Conservation (phyloP, 2,113 vertebrate species). For the Ameiurus melas region DNA sequence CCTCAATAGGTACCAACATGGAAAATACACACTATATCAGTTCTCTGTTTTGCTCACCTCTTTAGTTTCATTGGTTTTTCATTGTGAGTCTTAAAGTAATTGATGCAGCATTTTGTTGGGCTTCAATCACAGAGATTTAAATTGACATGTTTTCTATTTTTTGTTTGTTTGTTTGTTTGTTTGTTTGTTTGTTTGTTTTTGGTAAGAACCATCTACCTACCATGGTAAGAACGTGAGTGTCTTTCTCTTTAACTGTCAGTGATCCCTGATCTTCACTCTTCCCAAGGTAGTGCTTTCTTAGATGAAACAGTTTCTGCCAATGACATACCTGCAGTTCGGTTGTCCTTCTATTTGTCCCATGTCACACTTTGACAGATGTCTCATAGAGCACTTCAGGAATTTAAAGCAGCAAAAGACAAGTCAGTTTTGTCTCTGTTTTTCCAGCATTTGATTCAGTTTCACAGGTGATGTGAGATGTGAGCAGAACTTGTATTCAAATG, state of each 20-base stretch:
- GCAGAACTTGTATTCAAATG: neutral
- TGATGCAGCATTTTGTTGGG: neutral
- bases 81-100: neutral
- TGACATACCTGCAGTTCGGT: neutral
- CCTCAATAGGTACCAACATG: neutral
- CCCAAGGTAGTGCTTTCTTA: neutral
- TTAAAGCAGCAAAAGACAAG: neutral
- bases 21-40: neutral
- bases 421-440: neutral
- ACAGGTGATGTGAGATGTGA: neutral
- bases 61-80: neutral
- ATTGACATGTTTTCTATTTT: neutral
- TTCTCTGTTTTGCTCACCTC: neutral
- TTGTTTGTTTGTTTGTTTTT: neutral
- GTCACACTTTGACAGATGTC: conserved; percentile 9
- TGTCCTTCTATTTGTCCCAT: neutral
- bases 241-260: neutral
- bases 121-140: neutral
- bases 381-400: conserved; percentile 7
- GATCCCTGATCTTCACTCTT: neutral
- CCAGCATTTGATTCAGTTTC: neutral
- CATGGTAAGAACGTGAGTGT: neutral
- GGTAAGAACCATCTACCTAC: neutral
- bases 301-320: neutral
- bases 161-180: neutral